A percentile compares a stretch with the other conserved stretches of the same genome.
These are phyloP conservation scores for Macaca fascicularis DNA, from an alignment of 2,113 vertebrate species.

Conservation along the genomic window DNA sequence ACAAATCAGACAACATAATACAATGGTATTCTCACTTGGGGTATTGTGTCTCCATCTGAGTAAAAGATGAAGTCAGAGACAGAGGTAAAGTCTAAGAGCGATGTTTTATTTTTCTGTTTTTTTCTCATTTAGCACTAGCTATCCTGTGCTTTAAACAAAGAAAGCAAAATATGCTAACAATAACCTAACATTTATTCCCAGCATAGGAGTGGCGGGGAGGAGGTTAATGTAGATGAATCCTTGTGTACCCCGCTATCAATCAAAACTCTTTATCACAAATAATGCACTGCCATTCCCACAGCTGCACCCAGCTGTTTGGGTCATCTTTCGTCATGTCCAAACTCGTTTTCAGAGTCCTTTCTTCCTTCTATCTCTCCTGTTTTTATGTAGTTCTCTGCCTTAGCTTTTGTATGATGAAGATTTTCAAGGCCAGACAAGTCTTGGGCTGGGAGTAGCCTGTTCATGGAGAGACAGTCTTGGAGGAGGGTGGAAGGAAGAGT, in stretches of 20 bases:
- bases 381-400: slow-evolving; percentile 10
- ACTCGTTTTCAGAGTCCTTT: neutral
- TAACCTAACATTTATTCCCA: neutral
- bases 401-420: slow-evolving; percentile 60
- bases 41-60: neutral
- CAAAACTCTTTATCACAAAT: neutral
- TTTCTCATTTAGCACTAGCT: slow-evolving; percentile 3
- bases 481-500: slow-evolving; percentile 54
- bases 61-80: neutral
- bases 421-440: slow-evolving; percentile 63
- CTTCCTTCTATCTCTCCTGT: slow-evolving; percentile 31
- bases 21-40: neutral
- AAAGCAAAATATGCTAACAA: neutral
- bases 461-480: slow-evolving; percentile 72
- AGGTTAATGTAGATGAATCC: neutral
- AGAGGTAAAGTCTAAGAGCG: slow-evolving; percentile 29
- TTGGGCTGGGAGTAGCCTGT: slow-evolving; percentile 73
- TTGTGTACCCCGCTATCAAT: neutral
- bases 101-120: slow-evolving; percentile 1
- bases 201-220: accelerated
- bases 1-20: neutral
- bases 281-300: neutral
- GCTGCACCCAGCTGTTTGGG: neutral
- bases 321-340: neutral
- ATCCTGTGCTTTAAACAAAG: neutral